Evolutionary conservation across 1,140 invertebrate genomes (phyloP).

Genomic region (Pseudomyrmex sp.): DNA sequence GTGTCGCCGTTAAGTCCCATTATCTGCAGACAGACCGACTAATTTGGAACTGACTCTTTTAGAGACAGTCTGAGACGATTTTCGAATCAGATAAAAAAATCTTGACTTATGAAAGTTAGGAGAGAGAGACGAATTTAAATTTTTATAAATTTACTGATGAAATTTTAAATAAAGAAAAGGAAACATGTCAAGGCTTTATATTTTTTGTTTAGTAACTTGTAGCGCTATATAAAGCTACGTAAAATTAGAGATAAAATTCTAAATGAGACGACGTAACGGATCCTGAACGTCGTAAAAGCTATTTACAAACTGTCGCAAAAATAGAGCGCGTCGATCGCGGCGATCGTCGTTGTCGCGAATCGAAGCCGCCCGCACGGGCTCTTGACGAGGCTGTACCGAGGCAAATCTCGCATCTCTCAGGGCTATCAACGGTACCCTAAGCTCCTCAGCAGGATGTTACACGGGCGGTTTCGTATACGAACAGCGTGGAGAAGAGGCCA

Average conservation of each 20-base stretch:
- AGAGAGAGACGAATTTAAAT: too few species aligned
- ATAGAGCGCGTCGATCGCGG: background rate
- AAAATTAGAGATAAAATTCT: background rate
- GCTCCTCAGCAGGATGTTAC: constrained; percentile 68
- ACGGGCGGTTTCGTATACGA: constrained; percentile 57
- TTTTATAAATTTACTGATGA: too few species aligned
- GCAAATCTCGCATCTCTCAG: constrained; percentile 68
- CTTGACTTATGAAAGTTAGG: too few species aligned
- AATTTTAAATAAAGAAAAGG: too few species aligned
- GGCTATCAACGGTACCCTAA: constrained; percentile 68
- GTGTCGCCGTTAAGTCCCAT: background rate
- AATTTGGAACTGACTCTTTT: too few species aligned
- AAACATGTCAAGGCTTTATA: background rate
- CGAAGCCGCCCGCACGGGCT: constrained; percentile 9
- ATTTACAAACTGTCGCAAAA: background rate
- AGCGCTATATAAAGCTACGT: too few species aligned
- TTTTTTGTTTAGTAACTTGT: too few species aligned
- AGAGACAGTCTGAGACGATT: too few species aligned
- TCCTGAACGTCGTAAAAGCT: background rate
- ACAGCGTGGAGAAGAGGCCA: constrained; percentile 37
- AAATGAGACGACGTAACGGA: background rate
- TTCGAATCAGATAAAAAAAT: too few species aligned
- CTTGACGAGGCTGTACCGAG: constrained; percentile 55
- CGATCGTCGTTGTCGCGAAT: constrained; percentile 18
- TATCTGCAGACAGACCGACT: too few species aligned